A percentile compares a stretch with the other conserved stretches of the same genome.
phyloP scores from a whole-genome alignment of 2,113 vertebrate genomes.

The Gambusia holbrooki region DNA sequence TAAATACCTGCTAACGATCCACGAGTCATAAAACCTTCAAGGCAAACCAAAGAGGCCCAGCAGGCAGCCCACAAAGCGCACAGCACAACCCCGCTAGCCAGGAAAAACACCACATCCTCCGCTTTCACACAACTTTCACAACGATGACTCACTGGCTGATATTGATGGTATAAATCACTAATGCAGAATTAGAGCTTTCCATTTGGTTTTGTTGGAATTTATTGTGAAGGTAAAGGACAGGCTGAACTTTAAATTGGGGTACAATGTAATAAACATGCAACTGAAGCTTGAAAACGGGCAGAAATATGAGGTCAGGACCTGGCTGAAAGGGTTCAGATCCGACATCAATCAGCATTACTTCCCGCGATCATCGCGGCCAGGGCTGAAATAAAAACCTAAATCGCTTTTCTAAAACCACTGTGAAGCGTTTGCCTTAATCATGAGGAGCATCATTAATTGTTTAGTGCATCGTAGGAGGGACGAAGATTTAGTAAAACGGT shows the following conservation, averaged over 20 bases:
- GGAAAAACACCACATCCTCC: background rate
- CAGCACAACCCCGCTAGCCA: background rate
- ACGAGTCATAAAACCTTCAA: slow-evolving; percentile 42
- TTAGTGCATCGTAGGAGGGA: background rate
- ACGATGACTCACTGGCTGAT: background rate
- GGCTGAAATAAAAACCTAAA: background rate
- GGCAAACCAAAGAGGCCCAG: slow-evolving; percentile 47
- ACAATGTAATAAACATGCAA: slow-evolving; percentile 1
- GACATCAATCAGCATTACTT: slow-evolving; percentile 25
- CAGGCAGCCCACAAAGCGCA: slow-evolving; percentile 11
- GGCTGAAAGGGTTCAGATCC: slow-evolving; percentile 6
- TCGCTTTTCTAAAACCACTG: background rate
- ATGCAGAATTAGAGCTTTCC: slow-evolving; percentile 1
- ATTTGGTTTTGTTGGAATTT: slow-evolving; percentile 16
- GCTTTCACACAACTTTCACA: background rate
- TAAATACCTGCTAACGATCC: slow-evolving; percentile 52
- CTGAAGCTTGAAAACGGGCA: background rate
- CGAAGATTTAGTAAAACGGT: background rate
- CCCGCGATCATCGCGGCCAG: background rate
- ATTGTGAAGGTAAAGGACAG: slow-evolving; percentile 20
- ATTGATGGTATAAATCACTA: background rate
- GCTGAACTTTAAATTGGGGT: slow-evolving; percentile 1
- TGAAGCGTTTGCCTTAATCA: background rate
- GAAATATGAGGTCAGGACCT: background rate
- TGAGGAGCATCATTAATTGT: slow-evolving; percentile 4